Evolutionary conservation across 2,888 invertebrate genomes (phyloP), one percentile per base, ranked within the genome.

Genomic region (Trissonchulus latispiculum): DNA sequence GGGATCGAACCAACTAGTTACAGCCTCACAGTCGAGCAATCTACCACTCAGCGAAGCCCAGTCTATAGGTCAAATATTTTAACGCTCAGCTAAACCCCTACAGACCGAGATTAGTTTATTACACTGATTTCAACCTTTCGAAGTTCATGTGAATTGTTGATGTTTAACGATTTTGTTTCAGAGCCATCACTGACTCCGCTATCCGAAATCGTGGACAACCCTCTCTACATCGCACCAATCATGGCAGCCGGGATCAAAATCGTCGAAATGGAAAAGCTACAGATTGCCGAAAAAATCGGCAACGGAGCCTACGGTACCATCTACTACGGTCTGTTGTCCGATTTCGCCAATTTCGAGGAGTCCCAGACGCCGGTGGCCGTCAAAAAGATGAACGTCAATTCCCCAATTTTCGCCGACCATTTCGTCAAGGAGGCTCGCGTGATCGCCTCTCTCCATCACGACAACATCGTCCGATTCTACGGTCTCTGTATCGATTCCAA

Each of bases 391-490:
- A 48, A 48, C 23, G 48, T 48, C 8, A 8, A 8, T 48, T 48
- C 48, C 23, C 48, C 8, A 48, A 15, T 23, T 48, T 48, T 8
- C 8, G 48, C 48, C 8, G 48, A 90, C 76, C 95, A 95, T 84
- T 96, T 96, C 83, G 89, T 91, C 81, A 87, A 94, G 73, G 96
- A 97, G 87, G 93, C 94, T 75, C 94, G 94, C 83, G 86, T 95
- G 72, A 94, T 96, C 87, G 91, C 93, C 0, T 94, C 95, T 83
- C 85, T 97, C 75, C 90, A 91, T 76, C 96, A 97, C 86, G 92
- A 92, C 0, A 96, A 97, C 83, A 94, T 97, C 80, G 94, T 96
- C 68, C 93, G 93, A 84, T 89, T 96, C 78, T 87, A 95, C 75
- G 96, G 95, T 0, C 93, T 95, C 8, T 91, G 93, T 74, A 87